A percentile compares a stretch with the other conserved stretches of the same genome.
Evolutionary conservation across 2,113 vertebrate species (phyloP).

Genomic region (Sylvia atricapilla): DNA sequence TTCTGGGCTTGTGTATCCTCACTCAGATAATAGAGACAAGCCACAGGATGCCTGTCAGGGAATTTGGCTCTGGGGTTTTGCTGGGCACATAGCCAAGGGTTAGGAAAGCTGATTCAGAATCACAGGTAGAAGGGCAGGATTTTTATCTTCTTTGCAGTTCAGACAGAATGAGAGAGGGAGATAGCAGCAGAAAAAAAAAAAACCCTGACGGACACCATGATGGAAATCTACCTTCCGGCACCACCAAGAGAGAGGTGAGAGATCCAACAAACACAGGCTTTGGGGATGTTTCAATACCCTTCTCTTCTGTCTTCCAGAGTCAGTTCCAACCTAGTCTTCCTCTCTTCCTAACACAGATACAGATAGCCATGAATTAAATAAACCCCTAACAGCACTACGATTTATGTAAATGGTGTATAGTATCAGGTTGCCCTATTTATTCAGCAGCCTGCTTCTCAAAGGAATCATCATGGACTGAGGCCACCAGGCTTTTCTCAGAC

Average conservation of each 20-base stretch:
- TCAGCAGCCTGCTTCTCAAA: neutral
- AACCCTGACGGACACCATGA: rapidly evolving
- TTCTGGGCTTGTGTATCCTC: neutral
- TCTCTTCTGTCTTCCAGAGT: neutral
- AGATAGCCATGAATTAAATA: neutral
- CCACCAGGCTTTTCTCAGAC: neutral
- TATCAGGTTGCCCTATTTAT: neutral
- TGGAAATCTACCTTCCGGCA: neutral
- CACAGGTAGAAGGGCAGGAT: neutral
- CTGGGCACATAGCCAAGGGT: neutral
- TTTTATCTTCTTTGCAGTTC: neutral
- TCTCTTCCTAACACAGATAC: neutral
- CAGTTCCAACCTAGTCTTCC: neutral
- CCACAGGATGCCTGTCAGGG: neutral
- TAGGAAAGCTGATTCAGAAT: neutral
- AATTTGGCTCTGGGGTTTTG: neutral
- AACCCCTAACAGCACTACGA: neutral
- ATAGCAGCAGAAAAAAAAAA: neutral
- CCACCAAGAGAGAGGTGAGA: neutral
- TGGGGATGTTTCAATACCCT: neutral
- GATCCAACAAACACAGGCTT: neutral
- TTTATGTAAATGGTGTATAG: neutral
- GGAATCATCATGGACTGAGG: neutral
- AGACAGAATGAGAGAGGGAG: neutral
- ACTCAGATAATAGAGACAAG: slow-evolving; percentile 16